Percentiles rank a stretch among this genome's conserved stretches.
These are phyloP conservation scores for Sphaerodactylus townsendi DNA, from an alignment of 2,113 vertebrate genomes.

Conservation along the genomic window DNA sequence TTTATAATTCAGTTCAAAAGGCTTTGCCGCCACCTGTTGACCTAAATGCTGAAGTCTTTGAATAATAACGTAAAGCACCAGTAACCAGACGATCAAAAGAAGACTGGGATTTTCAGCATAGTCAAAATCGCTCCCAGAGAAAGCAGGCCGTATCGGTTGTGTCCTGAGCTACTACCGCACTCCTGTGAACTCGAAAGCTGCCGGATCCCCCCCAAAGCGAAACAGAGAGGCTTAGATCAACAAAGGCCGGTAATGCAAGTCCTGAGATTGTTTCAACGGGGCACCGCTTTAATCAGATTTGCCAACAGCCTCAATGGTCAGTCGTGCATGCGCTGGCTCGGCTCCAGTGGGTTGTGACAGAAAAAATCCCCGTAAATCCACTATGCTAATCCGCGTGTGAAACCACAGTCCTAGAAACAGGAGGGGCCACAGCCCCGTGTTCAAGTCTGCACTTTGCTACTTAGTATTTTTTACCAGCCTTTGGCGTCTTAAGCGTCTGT, in stretches of 20 bases:
- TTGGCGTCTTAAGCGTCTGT: too few relatives aligned
- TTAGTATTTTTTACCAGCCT: too few relatives aligned
- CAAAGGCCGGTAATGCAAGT: slow-evolving; percentile 24
- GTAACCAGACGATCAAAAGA: background rate
- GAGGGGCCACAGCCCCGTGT: too few relatives aligned
- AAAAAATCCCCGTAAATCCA: slow-evolving; percentile 39
- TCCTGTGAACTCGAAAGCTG: background rate
- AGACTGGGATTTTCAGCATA: background rate
- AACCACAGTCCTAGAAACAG: slow-evolving; percentile 6
- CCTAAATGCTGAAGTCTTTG: background rate
- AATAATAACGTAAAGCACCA: background rate
- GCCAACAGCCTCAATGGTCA: slow-evolving; percentile 27
- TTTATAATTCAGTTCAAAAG: background rate
- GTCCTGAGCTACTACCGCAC: background rate
- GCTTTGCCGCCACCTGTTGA: background rate
- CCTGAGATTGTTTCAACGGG: background rate
- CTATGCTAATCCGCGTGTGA: background rate
- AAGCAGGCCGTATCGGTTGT: background rate
- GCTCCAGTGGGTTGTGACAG: slow-evolving; percentile 30
- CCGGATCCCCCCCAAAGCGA: background rate
- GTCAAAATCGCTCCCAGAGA: background rate
- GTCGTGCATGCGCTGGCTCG: slow-evolving; percentile 21
- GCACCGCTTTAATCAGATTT: slow-evolving; percentile 43
- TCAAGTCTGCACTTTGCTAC: too few relatives aligned
- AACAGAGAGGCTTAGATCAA: background rate